Evolutionary conservation across 2,113 vertebrate genomes (phyloP), one percentile per base, ranked within the genome.

Genomic region (Capreolus pygargus): DNA sequence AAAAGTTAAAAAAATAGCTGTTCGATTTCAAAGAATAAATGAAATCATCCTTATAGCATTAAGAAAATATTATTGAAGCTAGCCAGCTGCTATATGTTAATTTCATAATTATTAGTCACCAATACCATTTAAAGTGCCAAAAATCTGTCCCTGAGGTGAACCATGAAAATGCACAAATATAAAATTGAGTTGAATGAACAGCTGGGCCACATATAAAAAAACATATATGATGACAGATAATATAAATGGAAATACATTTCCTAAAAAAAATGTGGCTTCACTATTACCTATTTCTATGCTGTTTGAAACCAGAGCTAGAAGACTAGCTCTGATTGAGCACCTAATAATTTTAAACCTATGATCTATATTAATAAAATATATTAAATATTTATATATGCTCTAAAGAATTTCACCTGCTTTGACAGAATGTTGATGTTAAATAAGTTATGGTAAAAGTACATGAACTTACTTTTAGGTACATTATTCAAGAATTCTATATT

Each of bases 291-390:
- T 70, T 78, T 81, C 16, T 76, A 90, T 91, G 39, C 5, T 85
- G 33, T 50, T 92, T 95, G 58, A 94, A 98, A 95, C 89, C 12
- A 93, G 60, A 98, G 94, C 92, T 10, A 91, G 60, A 85, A 39
- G 7, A 95, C 28, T 67, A 90, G 47, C 17, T 87, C 58, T 88
- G 33, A 97, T 33, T 47, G 30, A 87, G 7, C 23, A 96, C 58
- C 96, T 81, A 88, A 86, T 79, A 95, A 95, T 86, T 97, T 97
- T 84, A 95, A 87, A 76, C 27, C 12, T 58, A 58, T 43, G 25
- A 94, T 70, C 95, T 88, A 43, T 86, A 95, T 61, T 96, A 54
- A 94, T 67, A 58, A 89, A 82, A 74, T 54, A 86, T 70, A 82
- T 88, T 45, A 86, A 95, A 84, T 94, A 94, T 82, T 90, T 87